These are phyloP conservation scores for Mobula birostris DNA, from an alignment of 2,113 vertebrate species.

Conservation along the genomic window DNA sequence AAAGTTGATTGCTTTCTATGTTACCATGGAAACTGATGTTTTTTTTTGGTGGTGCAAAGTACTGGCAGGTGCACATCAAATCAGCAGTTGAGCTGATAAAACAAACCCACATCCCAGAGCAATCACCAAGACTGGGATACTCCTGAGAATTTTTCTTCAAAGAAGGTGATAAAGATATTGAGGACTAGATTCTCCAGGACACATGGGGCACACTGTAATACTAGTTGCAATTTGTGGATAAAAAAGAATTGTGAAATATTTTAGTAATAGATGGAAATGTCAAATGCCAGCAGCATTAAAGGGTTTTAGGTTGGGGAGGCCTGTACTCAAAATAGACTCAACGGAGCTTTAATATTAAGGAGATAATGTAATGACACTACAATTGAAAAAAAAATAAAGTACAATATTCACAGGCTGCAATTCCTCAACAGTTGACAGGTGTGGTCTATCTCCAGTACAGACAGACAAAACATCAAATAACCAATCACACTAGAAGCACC, in stretches of 20 bases:
- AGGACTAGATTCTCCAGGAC: not conserved
- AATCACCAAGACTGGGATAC: not conserved
- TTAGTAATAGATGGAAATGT: not conserved
- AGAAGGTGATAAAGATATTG: not conserved
- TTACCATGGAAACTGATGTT: not conserved
- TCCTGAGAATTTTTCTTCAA: not conserved
- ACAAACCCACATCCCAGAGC: not conserved
- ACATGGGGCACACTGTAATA: not conserved
- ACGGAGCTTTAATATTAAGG: not conserved
- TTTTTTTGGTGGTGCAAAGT: not conserved
- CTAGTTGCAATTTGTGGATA: not conserved
- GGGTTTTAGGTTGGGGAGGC: not conserved
- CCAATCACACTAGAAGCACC: not conserved
- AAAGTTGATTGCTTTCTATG: not conserved
- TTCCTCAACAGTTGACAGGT: not conserved
- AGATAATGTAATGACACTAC: not conserved
- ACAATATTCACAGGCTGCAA: not conserved
- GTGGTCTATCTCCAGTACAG: not conserved
- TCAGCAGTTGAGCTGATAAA: conserved; percentile 9
- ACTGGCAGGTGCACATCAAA: not conserved
- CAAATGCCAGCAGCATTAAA: not conserved
- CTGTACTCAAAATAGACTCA: not conserved
- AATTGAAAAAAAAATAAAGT: not conserved
- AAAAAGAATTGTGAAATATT: not conserved
- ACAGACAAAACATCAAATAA: not conserved